A percentile compares a stretch with the other conserved stretches of the same genome.
Conservation (phyloP, 2,113 vertebrate species). For the Blennius ocellaris region DNA sequence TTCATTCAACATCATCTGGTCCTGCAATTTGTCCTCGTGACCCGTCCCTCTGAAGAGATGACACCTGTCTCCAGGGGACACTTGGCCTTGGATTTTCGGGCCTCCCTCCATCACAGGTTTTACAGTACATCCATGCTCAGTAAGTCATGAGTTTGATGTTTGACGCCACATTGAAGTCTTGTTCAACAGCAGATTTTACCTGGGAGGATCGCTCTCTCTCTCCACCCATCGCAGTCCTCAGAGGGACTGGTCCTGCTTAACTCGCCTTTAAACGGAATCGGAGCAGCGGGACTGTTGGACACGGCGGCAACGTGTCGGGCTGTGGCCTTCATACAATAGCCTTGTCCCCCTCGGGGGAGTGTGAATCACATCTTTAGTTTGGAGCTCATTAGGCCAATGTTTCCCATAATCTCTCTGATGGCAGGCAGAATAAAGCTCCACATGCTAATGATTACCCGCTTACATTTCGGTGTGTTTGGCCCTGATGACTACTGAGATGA, state of each 20-base stretch:
- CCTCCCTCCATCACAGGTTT: too few relatives aligned
- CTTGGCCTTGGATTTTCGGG: too few relatives aligned
- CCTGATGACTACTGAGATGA: slow-evolving; percentile 30
- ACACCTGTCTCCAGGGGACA: too few relatives aligned
- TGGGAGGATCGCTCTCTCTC: not conserved
- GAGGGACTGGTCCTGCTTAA: slow-evolving; percentile 22
- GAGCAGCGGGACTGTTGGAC: slow-evolving; percentile 63
- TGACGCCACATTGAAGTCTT: too few relatives aligned
- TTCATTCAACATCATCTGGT: too few relatives aligned
- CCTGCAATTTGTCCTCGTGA: too few relatives aligned
- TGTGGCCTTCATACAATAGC: slow-evolving; percentile 63
- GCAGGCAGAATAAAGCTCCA: slow-evolving; percentile 64
- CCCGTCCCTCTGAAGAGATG: too few relatives aligned
- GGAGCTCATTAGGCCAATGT: slow-evolving; percentile 75
- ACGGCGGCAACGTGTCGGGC: slow-evolving; percentile 44
- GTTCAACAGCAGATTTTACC: not conserved
- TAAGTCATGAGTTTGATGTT: too few relatives aligned
- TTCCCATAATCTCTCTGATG: slow-evolving; percentile 71
- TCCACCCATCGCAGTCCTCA: slow-evolving; percentile 3
- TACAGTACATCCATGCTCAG: too few relatives aligned
- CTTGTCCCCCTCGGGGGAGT: slow-evolving; percentile 46
- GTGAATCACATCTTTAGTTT: slow-evolving; percentile 67
- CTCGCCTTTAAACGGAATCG: slow-evolving; percentile 40
- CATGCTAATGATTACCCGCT: slow-evolving; percentile 64
- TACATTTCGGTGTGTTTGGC: slow-evolving; percentile 59